Conservation (phyloP, 2,888 invertebrate species). For the Netelia virgata region DNA sequence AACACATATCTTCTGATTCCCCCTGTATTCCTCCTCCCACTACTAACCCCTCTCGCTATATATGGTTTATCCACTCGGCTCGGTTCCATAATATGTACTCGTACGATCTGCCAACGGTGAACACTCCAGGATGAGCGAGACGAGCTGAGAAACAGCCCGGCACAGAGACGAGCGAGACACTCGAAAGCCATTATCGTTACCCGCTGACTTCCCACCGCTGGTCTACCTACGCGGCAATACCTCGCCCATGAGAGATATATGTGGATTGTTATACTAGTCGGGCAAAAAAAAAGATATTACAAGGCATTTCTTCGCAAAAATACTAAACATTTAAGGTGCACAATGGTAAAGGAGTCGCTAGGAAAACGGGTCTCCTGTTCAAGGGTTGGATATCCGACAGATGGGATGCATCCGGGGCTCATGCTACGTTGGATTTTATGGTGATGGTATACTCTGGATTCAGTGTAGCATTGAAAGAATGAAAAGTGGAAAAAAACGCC, state of each 20-base stretch:
- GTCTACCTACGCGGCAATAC: conserved; percentile 30
- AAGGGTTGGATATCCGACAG: conserved; percentile 17
- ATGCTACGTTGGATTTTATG: conserved; percentile 29
- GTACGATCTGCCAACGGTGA: conserved; percentile 44
- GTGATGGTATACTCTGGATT: conserved; percentile 30
- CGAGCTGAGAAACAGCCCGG: conserved; percentile 66
- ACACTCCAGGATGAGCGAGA: conserved; percentile 47
- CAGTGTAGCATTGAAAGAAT: conserved; percentile 27
- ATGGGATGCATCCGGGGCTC: conserved; percentile 37
- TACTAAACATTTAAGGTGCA: conserved; percentile 46
- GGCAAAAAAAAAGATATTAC: conserved; percentile 27
- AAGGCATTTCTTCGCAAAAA: conserved; percentile 20
- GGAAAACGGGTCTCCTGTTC: conserved; percentile 24
- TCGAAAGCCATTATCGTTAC: conserved; percentile 82
- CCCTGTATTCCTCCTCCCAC: background rate
- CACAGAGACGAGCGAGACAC: conserved; percentile 76
- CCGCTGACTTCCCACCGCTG: conserved; percentile 66
- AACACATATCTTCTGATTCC: conserved; percentile 17
- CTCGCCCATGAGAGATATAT: conserved; percentile 29
- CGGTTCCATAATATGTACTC: conserved; percentile 39
- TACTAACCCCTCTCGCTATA: background rate
- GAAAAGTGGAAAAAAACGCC: conserved; percentile 2
- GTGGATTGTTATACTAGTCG: conserved; percentile 61
- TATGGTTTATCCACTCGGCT: conserved; percentile 57
- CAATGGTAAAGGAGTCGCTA: conserved; percentile 26